Base-by-base conservation (phyloP, 2,888 invertebrate genomes). In the Pristionchus entomophagus region DNA sequence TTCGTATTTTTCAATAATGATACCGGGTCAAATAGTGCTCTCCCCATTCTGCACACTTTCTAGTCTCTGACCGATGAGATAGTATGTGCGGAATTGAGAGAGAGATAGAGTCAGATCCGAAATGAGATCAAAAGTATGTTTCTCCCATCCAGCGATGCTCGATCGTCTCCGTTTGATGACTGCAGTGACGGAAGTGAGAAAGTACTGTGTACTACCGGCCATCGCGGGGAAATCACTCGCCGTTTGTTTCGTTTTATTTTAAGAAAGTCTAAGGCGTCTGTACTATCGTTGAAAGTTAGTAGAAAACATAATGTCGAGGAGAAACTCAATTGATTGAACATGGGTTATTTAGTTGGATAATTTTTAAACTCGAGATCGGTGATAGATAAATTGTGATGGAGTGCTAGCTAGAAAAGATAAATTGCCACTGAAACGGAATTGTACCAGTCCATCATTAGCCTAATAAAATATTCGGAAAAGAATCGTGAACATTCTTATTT, bases 141-240 rank as follows among this genome's bases (percentile, higher is more conserved):
- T 14, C 45, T 45, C 45, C 6, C 45, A 56, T 88, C 51, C 86
- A 89, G 90, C 89, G 45, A 91, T 91, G 91, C 88, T 89, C 29
- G 82, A 88, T 56, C 84, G 88, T 26, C 85, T 89, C 1, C 88
- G 89, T n/a, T 59, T 90, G 45, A 88, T 77, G 82, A 59, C 85
- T 1, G 87, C 88, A 0, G 85, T 85, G 29, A 89, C 90, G 14
- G 85, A 84, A 59, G 85, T 91, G 26, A 51, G 86, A 35, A 91
- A 91, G 85, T 88, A 87, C 81, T 86, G 87, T 38, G 69, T 87
- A 22, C 78, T 90, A 2, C 84, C 86, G 2, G 53, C 86, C 8
- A 88, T 91, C 65, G 86, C 65, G n/a, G 56, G 77, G 0, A 87
- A 87, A 38, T 87, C 88, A 0, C 83, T 85, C 22, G 87, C 89